A percentile compares a stretch with the other conserved stretches of the same genome.
These are phyloP conservation scores for Henicopernis longicauda DNA, from an alignment of 2,113 vertebrate genomes.

Conservation along the genomic window DNA sequence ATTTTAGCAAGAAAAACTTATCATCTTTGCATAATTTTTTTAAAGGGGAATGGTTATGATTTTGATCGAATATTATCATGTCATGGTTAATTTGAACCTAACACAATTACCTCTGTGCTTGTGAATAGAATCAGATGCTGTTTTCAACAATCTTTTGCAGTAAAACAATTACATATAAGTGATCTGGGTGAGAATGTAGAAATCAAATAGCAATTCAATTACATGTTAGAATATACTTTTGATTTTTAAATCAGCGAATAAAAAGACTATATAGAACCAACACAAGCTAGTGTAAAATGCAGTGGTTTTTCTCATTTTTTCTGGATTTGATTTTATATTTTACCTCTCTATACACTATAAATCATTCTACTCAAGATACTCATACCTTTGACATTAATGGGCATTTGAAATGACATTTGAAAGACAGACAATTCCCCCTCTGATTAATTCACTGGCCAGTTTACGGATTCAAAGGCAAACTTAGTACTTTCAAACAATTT, in stretches of 20 bases:
- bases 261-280: background rate
- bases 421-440: background rate
- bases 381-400: background rate
- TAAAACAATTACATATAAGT: background rate
- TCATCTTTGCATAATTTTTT: background rate
- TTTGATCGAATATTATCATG: background rate
- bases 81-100: background rate
- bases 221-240: background rate
- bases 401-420: background rate
- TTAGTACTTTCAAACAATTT: background rate
- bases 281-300: background rate
- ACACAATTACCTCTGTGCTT: background rate
- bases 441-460: background rate
- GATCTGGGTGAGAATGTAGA: background rate
- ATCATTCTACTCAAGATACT: background rate
- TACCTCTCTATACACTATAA: background rate
- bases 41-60: background rate
- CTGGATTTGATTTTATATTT: background rate
- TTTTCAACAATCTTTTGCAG: background rate
- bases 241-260: background rate
- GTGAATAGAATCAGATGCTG: background rate
- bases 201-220: background rate
- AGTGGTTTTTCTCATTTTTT: background rate
- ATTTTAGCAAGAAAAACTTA: background rate
- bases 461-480: background rate